Evolutionary conservation across 2,797 vertebrate genomes (phyloP).

Genomic region (Platyrinchus mystaceus): DNA sequence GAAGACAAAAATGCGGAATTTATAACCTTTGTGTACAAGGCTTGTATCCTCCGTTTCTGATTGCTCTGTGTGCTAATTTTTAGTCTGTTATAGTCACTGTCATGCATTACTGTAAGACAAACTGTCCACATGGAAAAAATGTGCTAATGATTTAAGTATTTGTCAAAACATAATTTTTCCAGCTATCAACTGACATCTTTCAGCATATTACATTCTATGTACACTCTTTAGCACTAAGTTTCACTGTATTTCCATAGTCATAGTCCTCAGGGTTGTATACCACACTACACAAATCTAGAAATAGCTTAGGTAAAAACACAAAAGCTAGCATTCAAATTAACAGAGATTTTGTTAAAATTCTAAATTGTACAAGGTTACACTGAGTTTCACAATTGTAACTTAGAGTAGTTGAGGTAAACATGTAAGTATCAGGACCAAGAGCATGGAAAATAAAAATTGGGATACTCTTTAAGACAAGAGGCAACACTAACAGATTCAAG

Average conservation of each 20-base stretch:
- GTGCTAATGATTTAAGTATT: not conserved
- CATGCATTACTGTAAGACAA: not conserved
- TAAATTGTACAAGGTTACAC: not conserved
- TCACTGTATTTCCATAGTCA: not conserved
- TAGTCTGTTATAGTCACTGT: not conserved
- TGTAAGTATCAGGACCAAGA: rapidly evolving
- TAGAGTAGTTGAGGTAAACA: not conserved
- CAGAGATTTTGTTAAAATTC: not conserved
- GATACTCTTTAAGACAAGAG: not conserved
- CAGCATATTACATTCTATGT: not conserved
- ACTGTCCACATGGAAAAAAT: not conserved
- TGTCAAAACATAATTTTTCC: not conserved
- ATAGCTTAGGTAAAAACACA: not conserved
- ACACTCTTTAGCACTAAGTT: not conserved
- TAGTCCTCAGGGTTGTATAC: not conserved
- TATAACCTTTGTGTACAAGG: not conserved
- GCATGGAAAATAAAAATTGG: not conserved
- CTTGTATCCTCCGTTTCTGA: not conserved
- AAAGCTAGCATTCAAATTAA: not conserved
- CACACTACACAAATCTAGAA: not conserved
- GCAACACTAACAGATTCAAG: not conserved
- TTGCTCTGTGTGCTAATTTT: not conserved
- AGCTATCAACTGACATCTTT: not conserved
- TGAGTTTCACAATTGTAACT: not conserved
- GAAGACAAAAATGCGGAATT: not conserved